These are phyloP conservation scores for Eriosoma lanigerum DNA, from an alignment of 1,140 invertebrate species.

Conservation along the genomic window DNA sequence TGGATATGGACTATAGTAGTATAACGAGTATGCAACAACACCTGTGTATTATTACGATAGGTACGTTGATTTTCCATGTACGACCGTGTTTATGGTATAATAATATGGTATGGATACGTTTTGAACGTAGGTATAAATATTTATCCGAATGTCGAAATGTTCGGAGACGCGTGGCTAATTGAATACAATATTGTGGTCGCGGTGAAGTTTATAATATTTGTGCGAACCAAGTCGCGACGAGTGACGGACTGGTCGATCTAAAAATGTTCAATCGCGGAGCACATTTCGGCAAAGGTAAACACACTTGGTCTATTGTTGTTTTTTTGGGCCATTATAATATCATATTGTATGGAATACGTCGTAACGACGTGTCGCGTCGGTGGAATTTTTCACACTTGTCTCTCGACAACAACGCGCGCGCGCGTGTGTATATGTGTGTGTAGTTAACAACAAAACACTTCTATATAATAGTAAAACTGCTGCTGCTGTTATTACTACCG, in stretches of 20 bases:
- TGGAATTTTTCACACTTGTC: conserved; percentile 12
- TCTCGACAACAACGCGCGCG: neutral
- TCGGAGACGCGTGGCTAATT: neutral
- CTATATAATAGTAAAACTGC: neutral
- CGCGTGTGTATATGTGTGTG: too few species aligned
- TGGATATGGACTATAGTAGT: too few species aligned
- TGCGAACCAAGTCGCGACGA: neutral
- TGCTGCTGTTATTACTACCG: neutral
- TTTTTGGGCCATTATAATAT: too few species aligned
- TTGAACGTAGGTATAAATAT: conserved; percentile 6
- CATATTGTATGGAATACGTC: too few species aligned
- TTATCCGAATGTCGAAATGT: neutral
- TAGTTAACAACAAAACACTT: neutral
- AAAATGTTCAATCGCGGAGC: neutral
- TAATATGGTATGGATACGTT: neutral
- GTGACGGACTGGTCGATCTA: neutral
- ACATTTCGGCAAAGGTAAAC: too few species aligned
- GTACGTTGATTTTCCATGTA: neutral
- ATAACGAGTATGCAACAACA: neutral
- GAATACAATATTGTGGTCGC: neutral
- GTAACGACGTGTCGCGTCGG: neutral
- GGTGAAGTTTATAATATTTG: neutral
- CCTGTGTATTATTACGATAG: too few species aligned
- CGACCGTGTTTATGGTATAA: neutral
- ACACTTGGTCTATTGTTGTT: too few species aligned